Conservation (phyloP, 2,888 invertebrate genomes). For the Epiblema foenella region DNA sequence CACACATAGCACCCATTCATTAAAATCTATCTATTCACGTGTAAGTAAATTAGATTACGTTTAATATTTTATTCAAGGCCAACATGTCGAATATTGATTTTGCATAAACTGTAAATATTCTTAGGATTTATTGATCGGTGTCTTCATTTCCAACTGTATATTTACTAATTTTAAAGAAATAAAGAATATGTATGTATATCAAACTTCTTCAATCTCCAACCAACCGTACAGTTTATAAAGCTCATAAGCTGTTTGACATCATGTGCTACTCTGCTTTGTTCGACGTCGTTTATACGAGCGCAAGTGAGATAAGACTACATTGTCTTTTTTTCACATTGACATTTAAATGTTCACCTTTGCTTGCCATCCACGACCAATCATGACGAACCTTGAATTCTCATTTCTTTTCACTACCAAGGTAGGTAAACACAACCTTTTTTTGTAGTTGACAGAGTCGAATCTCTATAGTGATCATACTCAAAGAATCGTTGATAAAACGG, state of each 20-base stretch:
- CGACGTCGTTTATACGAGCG: background rate
- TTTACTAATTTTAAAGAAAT: slow-evolving; percentile 41
- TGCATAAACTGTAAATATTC: slow-evolving; percentile 30
- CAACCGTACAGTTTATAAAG: slow-evolving; percentile 28
- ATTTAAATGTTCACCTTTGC: slow-evolving; percentile 37
- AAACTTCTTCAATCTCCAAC: slow-evolving; percentile 35
- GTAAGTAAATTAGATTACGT: slow-evolving; percentile 43
- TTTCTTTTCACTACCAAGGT: slow-evolving; percentile 29
- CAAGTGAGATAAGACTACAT: slow-evolving; percentile 20
- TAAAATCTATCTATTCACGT: slow-evolving; percentile 42
- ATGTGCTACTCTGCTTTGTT: slow-evolving; percentile 8
- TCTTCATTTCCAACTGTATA: slow-evolving; percentile 37
- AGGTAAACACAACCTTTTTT: background rate
- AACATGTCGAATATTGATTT: slow-evolving; percentile 37
- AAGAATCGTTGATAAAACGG: slow-evolving; percentile 21
- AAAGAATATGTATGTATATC: slow-evolving; percentile 33
- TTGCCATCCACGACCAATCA: slow-evolving; percentile 34
- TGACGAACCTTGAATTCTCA: slow-evolving; percentile 38
- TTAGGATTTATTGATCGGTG: slow-evolving; percentile 39
- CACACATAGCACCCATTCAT: slow-evolving; percentile 42
- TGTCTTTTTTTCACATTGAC: slow-evolving; percentile 32
- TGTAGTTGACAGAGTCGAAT: background rate
- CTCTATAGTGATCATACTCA: background rate
- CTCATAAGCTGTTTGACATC: slow-evolving; percentile 30
- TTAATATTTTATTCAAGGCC: slow-evolving; percentile 40